phyloP scores from a whole-genome alignment of 1,140 invertebrate genomes.

The Phthorimaea operculella region DNA sequence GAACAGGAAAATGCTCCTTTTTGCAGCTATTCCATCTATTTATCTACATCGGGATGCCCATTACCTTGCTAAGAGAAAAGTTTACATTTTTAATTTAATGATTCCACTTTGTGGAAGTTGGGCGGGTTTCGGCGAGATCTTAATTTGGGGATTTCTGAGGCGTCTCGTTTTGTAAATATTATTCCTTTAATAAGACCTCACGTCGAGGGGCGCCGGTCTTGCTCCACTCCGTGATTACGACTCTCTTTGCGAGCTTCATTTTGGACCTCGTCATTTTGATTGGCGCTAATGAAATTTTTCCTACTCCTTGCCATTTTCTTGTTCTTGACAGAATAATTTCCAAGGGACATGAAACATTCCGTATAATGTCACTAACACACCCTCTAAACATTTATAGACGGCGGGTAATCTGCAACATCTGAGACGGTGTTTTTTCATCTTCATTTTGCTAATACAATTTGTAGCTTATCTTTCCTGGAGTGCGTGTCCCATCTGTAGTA shows the following conservation, averaged over 20 bases:
- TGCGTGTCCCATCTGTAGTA: slow-evolving; percentile 64
- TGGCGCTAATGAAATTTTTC: slow-evolving; percentile 69
- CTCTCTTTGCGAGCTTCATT: slow-evolving; percentile 63
- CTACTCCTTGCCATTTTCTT: slow-evolving; percentile 57
- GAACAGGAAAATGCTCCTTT: slow-evolving; percentile 71
- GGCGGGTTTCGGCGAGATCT: slow-evolving; percentile 66
- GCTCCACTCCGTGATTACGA: slow-evolving; percentile 65
- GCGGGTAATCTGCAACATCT: slow-evolving; percentile 43
- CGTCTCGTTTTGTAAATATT: slow-evolving; percentile 68
- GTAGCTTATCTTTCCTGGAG: slow-evolving; percentile 56
- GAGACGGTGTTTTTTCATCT: slow-evolving; percentile 47
- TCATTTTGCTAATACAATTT: slow-evolving; percentile 65
- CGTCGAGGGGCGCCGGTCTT: slow-evolving; percentile 52
- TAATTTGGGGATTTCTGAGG: slow-evolving; percentile 68
- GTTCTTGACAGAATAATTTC: slow-evolving; percentile 64
- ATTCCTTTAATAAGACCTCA: slow-evolving; percentile 69
- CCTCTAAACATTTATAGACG: slow-evolving; percentile 50
- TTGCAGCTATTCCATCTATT: slow-evolving; percentile 69
- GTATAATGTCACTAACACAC: slow-evolving; percentile 50
- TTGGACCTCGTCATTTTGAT: slow-evolving; percentile 67
- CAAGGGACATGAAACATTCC: slow-evolving; percentile 40
- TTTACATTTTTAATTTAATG: slow-evolving; percentile 71
- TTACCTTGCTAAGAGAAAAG: slow-evolving; percentile 70
- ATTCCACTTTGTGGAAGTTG: slow-evolving; percentile 69
- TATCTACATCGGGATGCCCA: slow-evolving; percentile 69